Evolutionary conservation across 2,113 vertebrate genomes (phyloP).

Genomic region (Hassar affinis): DNA sequence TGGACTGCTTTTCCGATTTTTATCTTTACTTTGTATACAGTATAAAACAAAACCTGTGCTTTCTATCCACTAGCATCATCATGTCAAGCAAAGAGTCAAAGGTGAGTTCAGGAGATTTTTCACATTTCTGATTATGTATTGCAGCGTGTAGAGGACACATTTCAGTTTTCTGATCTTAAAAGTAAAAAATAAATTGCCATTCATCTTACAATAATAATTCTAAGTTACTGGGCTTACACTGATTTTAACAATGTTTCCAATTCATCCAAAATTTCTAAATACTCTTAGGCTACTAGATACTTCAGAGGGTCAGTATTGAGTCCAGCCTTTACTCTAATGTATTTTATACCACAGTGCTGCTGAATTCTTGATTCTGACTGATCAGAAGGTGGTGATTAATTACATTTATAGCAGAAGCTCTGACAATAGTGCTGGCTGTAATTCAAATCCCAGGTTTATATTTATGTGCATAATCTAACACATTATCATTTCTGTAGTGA

Average conservation of each 20-base stretch:
- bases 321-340: background rate
- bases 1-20: background rate
- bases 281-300: background rate
- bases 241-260: too few species aligned
- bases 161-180: background rate
- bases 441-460: background rate
- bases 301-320: background rate
- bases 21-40: background rate
- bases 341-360: background rate
- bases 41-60: background rate
- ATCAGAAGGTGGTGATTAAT: background rate
- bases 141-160: background rate
- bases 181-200: background rate
- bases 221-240: background rate
- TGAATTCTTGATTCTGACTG: background rate
- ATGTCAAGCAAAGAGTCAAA: conserved; percentile 36
- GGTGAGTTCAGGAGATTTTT: conserved; percentile 26
- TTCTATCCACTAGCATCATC: background rate
- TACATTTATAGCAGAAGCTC: background rate
- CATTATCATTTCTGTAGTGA: background rate
- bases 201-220: background rate
- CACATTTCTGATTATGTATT: background rate
- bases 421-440: background rate
- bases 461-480: background rate
- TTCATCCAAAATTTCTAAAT: background rate